Base-by-base conservation (phyloP, 2,888 invertebrate species). In the Harpalus rufipes region DNA sequence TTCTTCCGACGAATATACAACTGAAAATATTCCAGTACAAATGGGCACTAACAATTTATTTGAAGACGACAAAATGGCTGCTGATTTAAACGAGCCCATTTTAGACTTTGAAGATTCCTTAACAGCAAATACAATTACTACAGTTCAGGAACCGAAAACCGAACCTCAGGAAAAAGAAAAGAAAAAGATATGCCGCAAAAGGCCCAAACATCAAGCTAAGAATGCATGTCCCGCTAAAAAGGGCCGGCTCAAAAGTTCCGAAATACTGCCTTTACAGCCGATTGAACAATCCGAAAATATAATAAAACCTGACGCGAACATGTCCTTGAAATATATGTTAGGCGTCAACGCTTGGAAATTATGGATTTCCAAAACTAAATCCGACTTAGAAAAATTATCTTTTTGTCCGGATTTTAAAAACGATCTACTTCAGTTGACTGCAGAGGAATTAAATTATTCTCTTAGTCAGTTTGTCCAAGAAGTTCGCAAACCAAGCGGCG, bases 261-360 rank as follows among this genome's bases (percentile, higher is more conserved):
- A 18, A 12, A 7, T 21, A 65, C 8, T 0, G n/a, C 2, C 63
- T 0, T 2, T 6, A 12, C 7, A 7, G 25, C 63, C 16, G 21
- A 7, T 21, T 21, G 4, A 8, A 10, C 25, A 21, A 65, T n/a
- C 63, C 93, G 95, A 84, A 93, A 94, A 0, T 94, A 93, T 83
- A 4, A 58, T n/a, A 1, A 95, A 94, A 85, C 0, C 93, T 0
- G 96, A 96, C 89, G 95, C 95, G 3, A 95, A 95, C 88, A 95
- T 95, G 95, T 95, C 95, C 1, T 39, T 68, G 87, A 92, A 94
- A 93, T 96, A 95, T 90, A 96, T 96, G 8, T 96, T 96, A 88
- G 97, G 97, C 82, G 96, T 97, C 58, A 96, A 96, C 90, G 97
- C 97, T 0, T 97, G 97, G 96, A 95, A 95, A 87, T 96, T 96